These are phyloP conservation scores for Thalpophila matura DNA, from an alignment of 2,888 invertebrate genomes.

Conservation along the genomic window DNA sequence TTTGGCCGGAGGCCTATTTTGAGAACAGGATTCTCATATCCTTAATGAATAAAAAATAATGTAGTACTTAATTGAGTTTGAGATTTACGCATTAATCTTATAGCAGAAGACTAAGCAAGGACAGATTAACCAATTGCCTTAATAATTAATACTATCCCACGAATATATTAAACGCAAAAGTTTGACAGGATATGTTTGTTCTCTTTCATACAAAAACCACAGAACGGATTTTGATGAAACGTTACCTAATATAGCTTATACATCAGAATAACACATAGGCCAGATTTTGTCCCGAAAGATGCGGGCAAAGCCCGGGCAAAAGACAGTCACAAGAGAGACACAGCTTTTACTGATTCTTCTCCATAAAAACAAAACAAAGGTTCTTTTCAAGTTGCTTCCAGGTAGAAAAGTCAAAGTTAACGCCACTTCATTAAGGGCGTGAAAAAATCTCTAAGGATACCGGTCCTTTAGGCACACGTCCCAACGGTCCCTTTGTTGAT, in stretches of 20 bases:
- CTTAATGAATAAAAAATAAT: conserved; percentile 9
- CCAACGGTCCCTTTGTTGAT: conserved; percentile 69
- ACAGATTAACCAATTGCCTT: too few relatives aligned
- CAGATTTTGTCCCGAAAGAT: too few relatives aligned
- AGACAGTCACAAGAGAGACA: too few relatives aligned
- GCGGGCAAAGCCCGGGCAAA: too few relatives aligned
- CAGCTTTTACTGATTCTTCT: neutral
- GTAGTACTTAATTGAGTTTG: neutral
- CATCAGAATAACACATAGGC: too few relatives aligned
- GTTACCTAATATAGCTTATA: too few relatives aligned
- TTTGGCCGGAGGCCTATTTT: conserved; percentile 22
- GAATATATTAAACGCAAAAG: too few relatives aligned
- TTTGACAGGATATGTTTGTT: too few relatives aligned
- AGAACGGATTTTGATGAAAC: too few relatives aligned
- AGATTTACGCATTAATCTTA: neutral
- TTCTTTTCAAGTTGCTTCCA: conserved; percentile 9
- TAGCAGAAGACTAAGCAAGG: too few relatives aligned
- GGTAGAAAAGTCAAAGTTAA: conserved; percentile 39
- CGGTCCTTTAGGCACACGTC: conserved; percentile 32
- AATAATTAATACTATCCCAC: too few relatives aligned
- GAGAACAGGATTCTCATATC: conserved; percentile 38
- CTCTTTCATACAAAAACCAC: too few relatives aligned
- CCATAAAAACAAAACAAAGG: conserved; percentile 1
- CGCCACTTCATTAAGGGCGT: conserved; percentile 53
- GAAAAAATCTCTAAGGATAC: conserved; percentile 46